Evolutionary conservation across 2,113 vertebrate genomes (phyloP).

Genomic region (Thunnus maccoyii): DNA sequence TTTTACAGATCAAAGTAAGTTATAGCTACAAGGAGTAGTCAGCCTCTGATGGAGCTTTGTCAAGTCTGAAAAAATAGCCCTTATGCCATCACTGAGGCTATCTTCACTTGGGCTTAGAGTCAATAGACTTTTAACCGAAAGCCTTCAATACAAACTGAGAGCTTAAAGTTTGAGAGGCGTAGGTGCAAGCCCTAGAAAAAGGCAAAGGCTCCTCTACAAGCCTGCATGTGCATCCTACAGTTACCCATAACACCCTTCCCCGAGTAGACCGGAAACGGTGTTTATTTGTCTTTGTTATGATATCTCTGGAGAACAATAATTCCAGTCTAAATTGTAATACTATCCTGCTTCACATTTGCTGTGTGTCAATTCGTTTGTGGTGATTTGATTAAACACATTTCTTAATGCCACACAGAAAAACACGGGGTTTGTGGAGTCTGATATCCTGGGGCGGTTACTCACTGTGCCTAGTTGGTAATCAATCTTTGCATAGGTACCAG

Average conservation of each 20-base stretch:
- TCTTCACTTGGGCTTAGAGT: neutral
- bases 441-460: neutral
- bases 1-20: neutral
- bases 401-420: neutral
- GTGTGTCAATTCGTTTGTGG: neutral
- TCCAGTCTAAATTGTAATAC: neutral
- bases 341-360: neutral
- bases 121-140: neutral
- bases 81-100: neutral
- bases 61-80: slow-evolving; percentile 3
- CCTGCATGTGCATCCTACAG: neutral
- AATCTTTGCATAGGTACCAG: neutral
- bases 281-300: too few relatives aligned
- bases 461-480: neutral
- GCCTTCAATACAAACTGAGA: neutral
- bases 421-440: too few relatives aligned
- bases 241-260: neutral
- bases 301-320: too few relatives aligned
- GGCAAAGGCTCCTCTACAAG: too few relatives aligned
- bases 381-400: neutral
- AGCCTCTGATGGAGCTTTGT: neutral
- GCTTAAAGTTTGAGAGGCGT: too few relatives aligned
- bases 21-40: neutral
- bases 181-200: too few relatives aligned
- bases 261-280: too few relatives aligned